phyloP scores from a whole-genome alignment of 2,113 vertebrate genomes.

The Sminthopsis crassicaudata region DNA sequence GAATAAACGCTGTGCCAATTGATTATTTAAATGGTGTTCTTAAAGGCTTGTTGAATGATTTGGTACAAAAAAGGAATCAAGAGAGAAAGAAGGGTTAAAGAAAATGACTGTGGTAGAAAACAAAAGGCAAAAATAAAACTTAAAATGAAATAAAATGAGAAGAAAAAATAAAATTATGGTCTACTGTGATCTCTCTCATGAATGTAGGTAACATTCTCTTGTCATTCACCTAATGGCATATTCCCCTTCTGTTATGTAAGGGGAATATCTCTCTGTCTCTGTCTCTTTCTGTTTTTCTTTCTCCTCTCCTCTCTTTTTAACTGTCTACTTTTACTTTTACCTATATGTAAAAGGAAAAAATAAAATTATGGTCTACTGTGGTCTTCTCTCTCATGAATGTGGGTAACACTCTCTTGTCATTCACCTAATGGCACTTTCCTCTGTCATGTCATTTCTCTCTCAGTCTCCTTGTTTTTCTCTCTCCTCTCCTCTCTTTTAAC shows the following conservation, averaged over 20 bases:
- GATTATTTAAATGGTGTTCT: not conserved
- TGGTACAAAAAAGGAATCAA: not conserved
- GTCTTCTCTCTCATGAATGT: not conserved
- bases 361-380: not conserved
- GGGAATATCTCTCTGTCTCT: not conserved
- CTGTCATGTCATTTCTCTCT: not conserved
- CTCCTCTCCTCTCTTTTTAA: no score
- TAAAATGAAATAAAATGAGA: not conserved
- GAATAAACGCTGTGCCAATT: not conserved
- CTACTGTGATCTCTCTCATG: not conserved
- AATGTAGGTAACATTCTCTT: not conserved
- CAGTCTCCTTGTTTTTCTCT: no score
- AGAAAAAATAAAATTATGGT: not conserved
- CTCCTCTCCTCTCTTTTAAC: no score
- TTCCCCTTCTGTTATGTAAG: not conserved
- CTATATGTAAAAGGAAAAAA: not conserved
- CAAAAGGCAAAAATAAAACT: not conserved
- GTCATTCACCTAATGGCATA: not conserved
- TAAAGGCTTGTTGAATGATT: not conserved
- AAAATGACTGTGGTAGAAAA: not conserved
- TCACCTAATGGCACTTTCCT: not conserved
- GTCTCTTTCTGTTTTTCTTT: no score
- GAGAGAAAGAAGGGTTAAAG: not conserved
- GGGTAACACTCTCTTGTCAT: not conserved
- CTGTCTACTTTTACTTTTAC: no score